Evolutionary conservation across 2,888 invertebrate species (phyloP).

Genomic region (Ophion obscuratus): DNA sequence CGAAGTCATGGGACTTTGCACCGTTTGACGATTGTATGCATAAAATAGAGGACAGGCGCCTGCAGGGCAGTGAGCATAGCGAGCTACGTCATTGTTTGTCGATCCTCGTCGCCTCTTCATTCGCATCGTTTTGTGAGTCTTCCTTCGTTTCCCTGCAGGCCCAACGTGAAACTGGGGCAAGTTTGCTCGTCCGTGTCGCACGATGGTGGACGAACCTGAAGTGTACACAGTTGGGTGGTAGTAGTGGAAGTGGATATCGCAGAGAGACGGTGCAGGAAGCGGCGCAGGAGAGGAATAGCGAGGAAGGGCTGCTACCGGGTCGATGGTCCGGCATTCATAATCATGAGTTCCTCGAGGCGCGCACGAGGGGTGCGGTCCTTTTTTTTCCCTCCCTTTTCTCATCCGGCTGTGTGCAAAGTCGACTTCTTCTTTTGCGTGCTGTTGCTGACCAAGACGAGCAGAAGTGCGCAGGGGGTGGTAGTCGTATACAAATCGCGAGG

Average conservation of each 20-base stretch:
- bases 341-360: slow-evolving; percentile 65
- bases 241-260: slow-evolving; percentile 25
- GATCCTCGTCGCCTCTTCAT: slow-evolving; percentile 49
- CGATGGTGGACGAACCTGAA: slow-evolving; percentile 51
- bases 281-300: slow-evolving; percentile 47
- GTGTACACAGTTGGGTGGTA: slow-evolving; percentile 33
- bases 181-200: slow-evolving; percentile 72
- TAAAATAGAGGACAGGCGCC: slow-evolving; percentile 31
- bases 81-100: slow-evolving; percentile 58
- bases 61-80: slow-evolving; percentile 41
- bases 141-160: slow-evolving; percentile 42
- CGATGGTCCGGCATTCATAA: slow-evolving; percentile 75
- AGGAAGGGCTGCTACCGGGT: slow-evolving; percentile 67
- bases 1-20: slow-evolving; percentile 20
- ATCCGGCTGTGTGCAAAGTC: slow-evolving; percentile 39
- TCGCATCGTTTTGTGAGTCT: slow-evolving; percentile 57
- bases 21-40: slow-evolving; percentile 34
- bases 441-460: slow-evolving; percentile 58
- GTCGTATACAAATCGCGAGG: slow-evolving; percentile 34
- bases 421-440: slow-evolving; percentile 41
- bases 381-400: slow-evolving; percentile 39
- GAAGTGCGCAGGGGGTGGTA: slow-evolving; percentile 28
- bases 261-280: slow-evolving; percentile 19
- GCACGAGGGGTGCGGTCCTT: slow-evolving; percentile 66
- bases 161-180: slow-evolving; percentile 73